phyloP scores from a whole-genome alignment of 2,113 vertebrate species.

The Aptenodytes patagonicus region DNA sequence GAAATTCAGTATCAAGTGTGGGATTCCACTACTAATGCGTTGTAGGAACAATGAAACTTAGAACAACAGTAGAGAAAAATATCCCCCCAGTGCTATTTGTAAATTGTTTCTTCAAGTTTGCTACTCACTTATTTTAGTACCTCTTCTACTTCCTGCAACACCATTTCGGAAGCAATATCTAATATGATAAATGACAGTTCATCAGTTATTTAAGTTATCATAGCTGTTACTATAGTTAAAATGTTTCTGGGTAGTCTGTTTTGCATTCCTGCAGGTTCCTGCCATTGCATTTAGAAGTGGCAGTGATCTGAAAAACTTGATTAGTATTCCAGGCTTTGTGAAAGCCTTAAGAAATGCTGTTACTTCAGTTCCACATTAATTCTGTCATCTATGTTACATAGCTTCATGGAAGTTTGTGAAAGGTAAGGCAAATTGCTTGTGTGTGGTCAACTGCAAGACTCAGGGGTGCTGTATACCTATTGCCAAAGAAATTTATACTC shows the following conservation, averaged over 20 bases:
- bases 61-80: neutral
- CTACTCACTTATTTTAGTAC: neutral
- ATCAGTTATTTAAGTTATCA: neutral
- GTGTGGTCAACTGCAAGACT: neutral
- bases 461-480: neutral
- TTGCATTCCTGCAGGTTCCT: neutral
- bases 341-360: neutral
- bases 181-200: neutral
- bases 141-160: neutral
- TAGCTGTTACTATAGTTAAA: neutral
- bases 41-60: neutral
- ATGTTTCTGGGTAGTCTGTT: neutral
- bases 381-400: neutral
- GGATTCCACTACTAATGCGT: neutral
- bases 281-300: neutral
- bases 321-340: neutral
- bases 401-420: neutral
- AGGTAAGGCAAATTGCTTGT: neutral
- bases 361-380: neutral
- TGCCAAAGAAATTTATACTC: neutral
- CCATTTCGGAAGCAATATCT: neutral
- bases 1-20: neutral
- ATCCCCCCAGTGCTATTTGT: neutral
- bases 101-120: neutral
- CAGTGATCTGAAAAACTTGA: neutral